Evolutionary conservation across 2,888 invertebrate species (phyloP).

Genomic region (Cylindroiulus punctatus): DNA sequence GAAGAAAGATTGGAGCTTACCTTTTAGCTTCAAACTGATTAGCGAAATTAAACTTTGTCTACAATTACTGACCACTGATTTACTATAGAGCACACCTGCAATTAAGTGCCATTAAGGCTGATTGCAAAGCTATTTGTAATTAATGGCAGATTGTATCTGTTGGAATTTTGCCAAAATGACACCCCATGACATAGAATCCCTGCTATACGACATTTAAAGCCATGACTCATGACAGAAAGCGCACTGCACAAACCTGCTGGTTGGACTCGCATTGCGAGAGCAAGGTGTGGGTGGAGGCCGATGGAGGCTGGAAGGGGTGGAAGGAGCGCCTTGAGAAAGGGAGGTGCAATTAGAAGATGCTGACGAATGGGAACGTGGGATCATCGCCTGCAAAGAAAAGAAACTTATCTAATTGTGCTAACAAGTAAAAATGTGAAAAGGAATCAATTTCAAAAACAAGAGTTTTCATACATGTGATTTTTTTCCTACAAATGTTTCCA

Average conservation of each 20-base stretch:
- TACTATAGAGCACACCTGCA: too few species aligned
- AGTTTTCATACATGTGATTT: too few species aligned
- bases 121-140: not conserved
- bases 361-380: slow-evolving; percentile 3
- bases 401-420: too few species aligned
- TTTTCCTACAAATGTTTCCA: too few species aligned
- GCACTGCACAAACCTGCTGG: slow-evolving; percentile 46
- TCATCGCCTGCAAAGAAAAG: not conserved
- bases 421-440: not conserved
- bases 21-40: too few species aligned
- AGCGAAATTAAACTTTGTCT: too few species aligned
- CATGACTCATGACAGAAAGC: not conserved
- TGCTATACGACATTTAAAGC: not conserved
- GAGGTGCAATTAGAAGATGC: slow-evolving; percentile 51
- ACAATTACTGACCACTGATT: too few species aligned
- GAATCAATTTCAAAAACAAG: not conserved
- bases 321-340: slow-evolving; percentile 51
- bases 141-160: not conserved
- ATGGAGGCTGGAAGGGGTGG: slow-evolving; percentile 30
- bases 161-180: too few species aligned
- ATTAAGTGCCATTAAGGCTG: not conserved
- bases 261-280: slow-evolving; percentile 53
- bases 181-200: not conserved
- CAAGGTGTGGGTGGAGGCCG: slow-evolving; percentile 17
- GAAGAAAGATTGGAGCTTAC: too few species aligned